phyloP scores from a whole-genome alignment of 2,888 invertebrate genomes.

The Crioceris asparagi region DNA sequence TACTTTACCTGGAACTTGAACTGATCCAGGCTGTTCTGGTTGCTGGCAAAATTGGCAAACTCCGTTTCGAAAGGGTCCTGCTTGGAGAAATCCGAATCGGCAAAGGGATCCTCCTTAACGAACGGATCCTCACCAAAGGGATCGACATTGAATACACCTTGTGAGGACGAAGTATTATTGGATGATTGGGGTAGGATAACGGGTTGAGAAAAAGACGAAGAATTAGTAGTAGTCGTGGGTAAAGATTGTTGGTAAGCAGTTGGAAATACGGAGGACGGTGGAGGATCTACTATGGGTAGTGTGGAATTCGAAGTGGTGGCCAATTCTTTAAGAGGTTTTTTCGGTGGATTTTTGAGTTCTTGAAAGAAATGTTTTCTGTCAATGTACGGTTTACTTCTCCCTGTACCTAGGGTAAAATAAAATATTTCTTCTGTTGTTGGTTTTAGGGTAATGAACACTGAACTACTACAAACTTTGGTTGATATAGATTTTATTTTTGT shows the following conservation, averaged over 20 bases:
- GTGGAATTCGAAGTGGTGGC: no score
- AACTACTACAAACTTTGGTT: no score
- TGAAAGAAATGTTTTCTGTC: slow-evolving; percentile 96
- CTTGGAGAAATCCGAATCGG: slow-evolving; percentile 45
- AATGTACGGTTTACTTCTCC: slow-evolving; percentile 83
- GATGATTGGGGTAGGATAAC: slow-evolving; percentile 9
- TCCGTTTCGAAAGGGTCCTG: slow-evolving; percentile 53
- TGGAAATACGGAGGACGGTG: no score
- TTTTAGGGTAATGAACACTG: no score
- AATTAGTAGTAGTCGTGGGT: slow-evolving; percentile 15
- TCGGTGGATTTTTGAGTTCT: slow-evolving; percentile 88
- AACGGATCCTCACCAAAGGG: slow-evolving; percentile 66
- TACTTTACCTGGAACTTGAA: no score
- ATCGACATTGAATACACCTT: slow-evolving; percentile 43
- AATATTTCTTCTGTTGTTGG: slow-evolving; percentile 18
- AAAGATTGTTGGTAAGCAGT: slow-evolving; percentile 15
- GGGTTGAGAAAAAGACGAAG: slow-evolving; percentile 10
- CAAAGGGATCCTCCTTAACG: slow-evolving; percentile 57
- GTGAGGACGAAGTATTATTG: slow-evolving; percentile 13
- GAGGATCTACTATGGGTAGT: no score
- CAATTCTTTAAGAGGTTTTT: slow-evolving; percentile 83
- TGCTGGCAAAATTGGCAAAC: slow-evolving; percentile 18
- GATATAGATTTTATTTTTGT: no score
- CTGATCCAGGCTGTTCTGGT: slow-evolving; percentile 21
- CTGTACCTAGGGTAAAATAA: slow-evolving; percentile 51